A percentile compares a stretch with the other conserved stretches of the same genome.
Evolutionary conservation across 2,888 invertebrate species (phyloP).

Genomic region (Dasypolia templi): DNA sequence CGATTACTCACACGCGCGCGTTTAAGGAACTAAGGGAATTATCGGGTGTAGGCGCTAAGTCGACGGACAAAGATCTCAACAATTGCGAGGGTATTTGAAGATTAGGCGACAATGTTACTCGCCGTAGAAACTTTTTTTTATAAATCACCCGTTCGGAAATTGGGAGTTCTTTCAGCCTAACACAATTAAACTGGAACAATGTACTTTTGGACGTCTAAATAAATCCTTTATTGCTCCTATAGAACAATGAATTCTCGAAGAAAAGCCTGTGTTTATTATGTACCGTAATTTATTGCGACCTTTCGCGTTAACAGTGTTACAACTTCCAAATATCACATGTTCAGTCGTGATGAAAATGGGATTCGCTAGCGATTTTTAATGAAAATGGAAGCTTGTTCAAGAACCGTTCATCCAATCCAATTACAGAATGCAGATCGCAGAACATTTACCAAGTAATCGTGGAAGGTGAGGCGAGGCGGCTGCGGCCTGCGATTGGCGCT

Average conservation of each 20-base stretch:
- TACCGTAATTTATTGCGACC: conserved; percentile 42
- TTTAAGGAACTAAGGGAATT: conserved; percentile 47
- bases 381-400: conserved; percentile 33
- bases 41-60: conserved; percentile 46
- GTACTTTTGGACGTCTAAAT: conserved; percentile 24
- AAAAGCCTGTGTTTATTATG: conserved; percentile 29
- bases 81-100: conserved; percentile 46
- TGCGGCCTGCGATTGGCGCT: conserved; percentile 68
- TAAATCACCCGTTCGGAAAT: conserved; percentile 39
- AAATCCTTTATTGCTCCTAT: conserved; percentile 41
- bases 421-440: conserved; percentile 61
- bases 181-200: conserved; percentile 26
- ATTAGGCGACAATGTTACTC: conserved; percentile 54
- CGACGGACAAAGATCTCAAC: conserved; percentile 46
- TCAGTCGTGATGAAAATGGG: conserved; percentile 23
- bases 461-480: conserved; percentile 48
- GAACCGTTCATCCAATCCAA: conserved; percentile 52
- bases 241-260: conserved; percentile 46
- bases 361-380: conserved; percentile 32
- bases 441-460: conserved; percentile 65
- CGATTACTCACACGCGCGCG: conserved; percentile 65
- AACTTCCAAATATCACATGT: conserved; percentile 33
- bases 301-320: conserved; percentile 24
- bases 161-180: conserved; percentile 19
- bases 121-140: conserved; percentile 49